Conservation (phyloP, 2,888 invertebrate genomes). For the Byasa hedistus region DNA sequence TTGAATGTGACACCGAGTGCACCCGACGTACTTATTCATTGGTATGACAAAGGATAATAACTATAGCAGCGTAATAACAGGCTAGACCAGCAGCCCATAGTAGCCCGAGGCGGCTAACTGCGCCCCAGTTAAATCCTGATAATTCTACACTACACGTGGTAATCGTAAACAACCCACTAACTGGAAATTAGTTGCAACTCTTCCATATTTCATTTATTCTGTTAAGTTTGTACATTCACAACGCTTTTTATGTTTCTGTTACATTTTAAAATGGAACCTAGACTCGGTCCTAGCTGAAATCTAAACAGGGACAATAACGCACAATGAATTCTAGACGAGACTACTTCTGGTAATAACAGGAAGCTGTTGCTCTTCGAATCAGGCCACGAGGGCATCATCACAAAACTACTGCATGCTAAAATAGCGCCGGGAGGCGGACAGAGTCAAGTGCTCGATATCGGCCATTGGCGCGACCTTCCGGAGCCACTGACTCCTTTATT, state of each 20-base stretch:
- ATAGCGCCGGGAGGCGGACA: conserved; percentile 7
- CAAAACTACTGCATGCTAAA: conserved; percentile 13
- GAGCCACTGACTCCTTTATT: conserved; percentile 23
- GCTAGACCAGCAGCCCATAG: neutral
- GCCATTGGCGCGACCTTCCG: conserved; percentile 23
- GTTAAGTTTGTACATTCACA: conserved; percentile 3
- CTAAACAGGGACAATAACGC: conserved; percentile 1
- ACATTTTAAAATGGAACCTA: neutral
- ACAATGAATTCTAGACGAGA: conserved; percentile 7
- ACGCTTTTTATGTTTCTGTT: too few species aligned
- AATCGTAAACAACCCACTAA: conserved; percentile 19
- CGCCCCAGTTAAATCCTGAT: conserved; percentile 15
- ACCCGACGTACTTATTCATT: conserved; percentile 2
- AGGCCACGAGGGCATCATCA: conserved; percentile 21
- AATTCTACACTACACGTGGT: conserved; percentile 11
- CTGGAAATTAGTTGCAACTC: conserved; percentile 10
- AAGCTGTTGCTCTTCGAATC: conserved; percentile 9
- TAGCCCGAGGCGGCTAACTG: conserved; percentile 14
- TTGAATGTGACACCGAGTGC: conserved; percentile 9
- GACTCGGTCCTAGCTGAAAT: neutral
- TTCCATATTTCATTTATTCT: conserved; percentile 14
- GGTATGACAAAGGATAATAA: conserved; percentile 25
- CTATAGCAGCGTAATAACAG: conserved; percentile 19
- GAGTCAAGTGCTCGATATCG: conserved; percentile 20
- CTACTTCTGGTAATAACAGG: conserved; percentile 15